These are phyloP conservation scores for Cetoscarus ocellatus DNA, from an alignment of 2,797 vertebrate species.

Conservation along the genomic window DNA sequence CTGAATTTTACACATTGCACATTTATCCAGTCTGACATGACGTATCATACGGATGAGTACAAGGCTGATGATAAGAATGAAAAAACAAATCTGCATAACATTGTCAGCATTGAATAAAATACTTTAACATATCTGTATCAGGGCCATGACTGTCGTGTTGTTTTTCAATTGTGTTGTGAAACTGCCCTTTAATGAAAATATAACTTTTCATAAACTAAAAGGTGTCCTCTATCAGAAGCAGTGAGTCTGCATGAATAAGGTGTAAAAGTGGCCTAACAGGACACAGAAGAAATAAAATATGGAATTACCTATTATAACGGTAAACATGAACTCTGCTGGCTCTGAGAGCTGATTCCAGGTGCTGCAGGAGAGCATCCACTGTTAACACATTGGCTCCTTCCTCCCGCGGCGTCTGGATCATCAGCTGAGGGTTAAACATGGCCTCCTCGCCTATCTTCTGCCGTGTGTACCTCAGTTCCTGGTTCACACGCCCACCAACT, in stretches of 20 bases:
- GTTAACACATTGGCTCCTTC: constrained; percentile 94
- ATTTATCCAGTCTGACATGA: too few species aligned
- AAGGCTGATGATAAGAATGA: too few species aligned
- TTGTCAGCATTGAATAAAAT: too few species aligned
- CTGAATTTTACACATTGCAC: too few species aligned
- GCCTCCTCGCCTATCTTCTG: constrained; percentile 99
- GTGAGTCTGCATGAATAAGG: too few species aligned
- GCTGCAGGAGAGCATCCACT: constrained; percentile 93
- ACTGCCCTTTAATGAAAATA: neutral
- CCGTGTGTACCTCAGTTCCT: constrained; percentile 96
- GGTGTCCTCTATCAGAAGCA: too few species aligned
- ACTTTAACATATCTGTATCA: neutral
- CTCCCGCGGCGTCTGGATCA: constrained; percentile 98
- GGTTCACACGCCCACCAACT: constrained; percentile 98
- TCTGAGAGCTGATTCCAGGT: constrained; percentile 94
- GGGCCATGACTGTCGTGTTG: too few species aligned
- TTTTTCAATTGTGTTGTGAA: too few species aligned
- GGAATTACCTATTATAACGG: constrained; percentile 94
- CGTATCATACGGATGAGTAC: too few species aligned
- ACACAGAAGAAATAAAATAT: neutral
- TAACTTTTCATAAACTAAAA: neutral
- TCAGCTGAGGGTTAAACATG: constrained; percentile 98
- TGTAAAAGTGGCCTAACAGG: neutral
- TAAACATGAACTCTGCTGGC: constrained; percentile 97
- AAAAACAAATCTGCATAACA: too few species aligned